These are phyloP conservation scores for Sebastes nivosus DNA, from an alignment of 2,797 vertebrate genomes.

Conservation along the genomic window DNA sequence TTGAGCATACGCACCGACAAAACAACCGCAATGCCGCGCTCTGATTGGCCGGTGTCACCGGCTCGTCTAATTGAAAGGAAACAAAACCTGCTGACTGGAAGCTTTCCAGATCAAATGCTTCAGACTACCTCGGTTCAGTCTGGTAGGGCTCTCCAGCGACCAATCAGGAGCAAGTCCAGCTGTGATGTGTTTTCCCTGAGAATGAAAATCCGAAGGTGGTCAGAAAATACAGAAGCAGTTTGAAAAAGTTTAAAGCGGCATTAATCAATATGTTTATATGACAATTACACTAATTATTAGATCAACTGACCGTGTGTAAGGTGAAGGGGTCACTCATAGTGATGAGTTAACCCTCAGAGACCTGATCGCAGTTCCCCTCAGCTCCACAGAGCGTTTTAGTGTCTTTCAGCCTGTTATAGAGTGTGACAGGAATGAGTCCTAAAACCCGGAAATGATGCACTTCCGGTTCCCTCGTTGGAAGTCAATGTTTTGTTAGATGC, in stretches of 20 bases:
- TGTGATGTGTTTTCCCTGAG: conserved; percentile 2
- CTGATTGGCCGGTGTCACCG: conserved; percentile 18
- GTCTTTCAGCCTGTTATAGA: background rate
- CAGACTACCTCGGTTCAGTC: background rate
- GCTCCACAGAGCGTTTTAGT: background rate
- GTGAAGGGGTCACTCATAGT: background rate
- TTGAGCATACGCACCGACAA: background rate
- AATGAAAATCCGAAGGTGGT: background rate
- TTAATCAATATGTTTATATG: background rate
- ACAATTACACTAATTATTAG: background rate
- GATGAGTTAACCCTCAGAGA: background rate
- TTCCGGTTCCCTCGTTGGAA: too few relatives aligned
- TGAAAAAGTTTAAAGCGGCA: background rate
- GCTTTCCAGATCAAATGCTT: conserved; percentile 31
- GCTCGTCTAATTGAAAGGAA: conserved; percentile 41
- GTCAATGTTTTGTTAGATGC: too few relatives aligned
- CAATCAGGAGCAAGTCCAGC: conserved; percentile 6
- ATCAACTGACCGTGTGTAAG: background rate
- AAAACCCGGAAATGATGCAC: too few relatives aligned
- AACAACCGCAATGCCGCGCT: background rate
- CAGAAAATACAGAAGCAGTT: background rate
- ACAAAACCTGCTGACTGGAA: conserved; percentile 38
- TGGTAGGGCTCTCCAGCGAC: background rate
- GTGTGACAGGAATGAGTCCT: too few relatives aligned
- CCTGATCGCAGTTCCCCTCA: background rate